phyloP scores from a whole-genome alignment of 23 tunicate genomes.

The Aplidium turbinatum region DNA sequence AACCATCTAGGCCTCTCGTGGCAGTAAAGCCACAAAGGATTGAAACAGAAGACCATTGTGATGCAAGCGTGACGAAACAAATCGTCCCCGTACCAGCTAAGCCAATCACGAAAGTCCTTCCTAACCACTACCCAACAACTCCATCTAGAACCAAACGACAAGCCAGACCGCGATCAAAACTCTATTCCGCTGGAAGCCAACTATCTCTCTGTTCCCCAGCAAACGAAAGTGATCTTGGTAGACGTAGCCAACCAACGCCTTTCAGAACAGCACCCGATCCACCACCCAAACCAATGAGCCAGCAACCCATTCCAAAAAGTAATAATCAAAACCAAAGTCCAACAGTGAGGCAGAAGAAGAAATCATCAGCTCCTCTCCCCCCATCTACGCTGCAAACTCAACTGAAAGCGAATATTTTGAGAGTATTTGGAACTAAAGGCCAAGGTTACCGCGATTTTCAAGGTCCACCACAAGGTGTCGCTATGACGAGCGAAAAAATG shows the following conservation, averaged over 20 bases:
- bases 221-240: neutral
- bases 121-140: neutral
- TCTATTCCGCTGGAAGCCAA: too few relatives aligned
- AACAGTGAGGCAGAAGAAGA: conserved; percentile 35
- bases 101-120: neutral
- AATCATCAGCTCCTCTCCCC: conserved; percentile 39
- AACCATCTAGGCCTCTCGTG: conserved; percentile 9
- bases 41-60: neutral
- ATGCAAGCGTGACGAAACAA: neutral
- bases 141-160: neutral
- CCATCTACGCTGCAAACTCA: conserved; percentile 1
- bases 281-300: conserved; percentile 13
- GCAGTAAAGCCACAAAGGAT: conserved; percentile 1
- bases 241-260: neutral
- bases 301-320: neutral
- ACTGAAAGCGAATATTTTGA: conserved; percentile 14
- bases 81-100: conserved; percentile 12
- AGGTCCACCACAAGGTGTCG: conserved; percentile 44
- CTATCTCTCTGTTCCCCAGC: too few relatives aligned
- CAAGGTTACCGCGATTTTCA: conserved; percentile 27
- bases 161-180: neutral
- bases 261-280: conserved; percentile 34
- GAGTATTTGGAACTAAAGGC: conserved; percentile 9
- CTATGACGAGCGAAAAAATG: conserved; percentile 26
- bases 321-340: neutral